These are phyloP conservation scores for Parotia lawesii DNA, from an alignment of 2,113 vertebrate species.

Conservation along the genomic window DNA sequence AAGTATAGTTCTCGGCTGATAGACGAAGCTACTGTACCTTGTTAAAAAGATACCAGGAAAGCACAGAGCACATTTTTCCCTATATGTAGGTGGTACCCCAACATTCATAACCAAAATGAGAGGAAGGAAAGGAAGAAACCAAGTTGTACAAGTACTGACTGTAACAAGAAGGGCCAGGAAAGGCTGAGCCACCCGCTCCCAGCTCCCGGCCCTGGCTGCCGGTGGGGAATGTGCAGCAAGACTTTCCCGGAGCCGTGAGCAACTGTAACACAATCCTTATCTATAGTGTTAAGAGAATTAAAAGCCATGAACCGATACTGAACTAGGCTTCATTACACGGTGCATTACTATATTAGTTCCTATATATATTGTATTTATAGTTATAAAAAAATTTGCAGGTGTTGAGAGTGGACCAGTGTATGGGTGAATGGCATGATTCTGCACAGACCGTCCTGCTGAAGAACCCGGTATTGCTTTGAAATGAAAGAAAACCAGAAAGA, in stretches of 20 bases:
- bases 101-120: conserved; percentile 70
- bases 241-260: conserved; percentile 31
- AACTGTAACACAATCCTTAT: conserved; percentile 75
- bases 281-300: conserved; percentile 78
- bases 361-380: conserved; percentile 81
- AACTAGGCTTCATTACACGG: conserved; percentile 75
- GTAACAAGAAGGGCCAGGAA: conserved; percentile 55
- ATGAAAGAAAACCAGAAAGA: conserved; percentile 59
- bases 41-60: conserved; percentile 75
- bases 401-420: conserved; percentile 49
- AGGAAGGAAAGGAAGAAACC: conserved; percentile 40
- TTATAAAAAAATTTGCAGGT: conserved; percentile 59
- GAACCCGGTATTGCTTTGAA: conserved; percentile 80
- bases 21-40: conserved; percentile 79
- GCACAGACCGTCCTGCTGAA: conserved; percentile 66
- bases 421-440: conserved; percentile 69
- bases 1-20: conserved; percentile 74
- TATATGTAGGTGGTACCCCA: conserved; percentile 73
- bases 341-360: conserved; percentile 75
- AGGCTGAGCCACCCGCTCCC: not conserved
- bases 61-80: conserved; percentile 73
- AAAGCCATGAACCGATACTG: conserved; percentile 73
- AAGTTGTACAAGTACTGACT: conserved; percentile 71
- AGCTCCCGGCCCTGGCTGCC: not conserved
- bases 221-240: not conserved